Evolutionary conservation across 2,797 vertebrate genomes (phyloP).

Genomic region (Sebastiscus tertius): DNA sequence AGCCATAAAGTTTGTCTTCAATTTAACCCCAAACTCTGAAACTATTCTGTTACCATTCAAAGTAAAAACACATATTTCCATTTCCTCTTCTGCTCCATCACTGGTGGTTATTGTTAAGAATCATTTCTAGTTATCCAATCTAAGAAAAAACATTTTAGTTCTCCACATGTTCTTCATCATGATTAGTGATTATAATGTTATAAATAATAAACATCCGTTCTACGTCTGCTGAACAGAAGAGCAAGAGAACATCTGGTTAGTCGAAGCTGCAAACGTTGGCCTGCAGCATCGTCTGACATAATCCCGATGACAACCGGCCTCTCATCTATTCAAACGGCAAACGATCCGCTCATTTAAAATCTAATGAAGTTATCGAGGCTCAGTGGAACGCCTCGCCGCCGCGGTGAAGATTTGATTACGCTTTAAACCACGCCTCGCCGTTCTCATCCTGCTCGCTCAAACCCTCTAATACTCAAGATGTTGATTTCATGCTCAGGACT

Average conservation of each 20-base stretch:
- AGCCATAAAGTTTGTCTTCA: background rate
- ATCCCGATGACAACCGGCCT: background rate
- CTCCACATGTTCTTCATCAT: background rate
- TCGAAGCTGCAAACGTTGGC: background rate
- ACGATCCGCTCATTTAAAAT: conserved; percentile 16
- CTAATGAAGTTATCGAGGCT: conserved; percentile 35
- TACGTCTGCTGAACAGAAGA: background rate
- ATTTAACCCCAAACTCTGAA: background rate
- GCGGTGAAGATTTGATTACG: background rate
- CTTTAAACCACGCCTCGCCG: background rate
- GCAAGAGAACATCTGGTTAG: background rate
- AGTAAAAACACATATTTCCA: background rate
- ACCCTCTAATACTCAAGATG: background rate
- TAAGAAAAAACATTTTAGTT: background rate
- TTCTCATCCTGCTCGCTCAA: background rate
- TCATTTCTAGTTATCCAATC: background rate
- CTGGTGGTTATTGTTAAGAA: background rate
- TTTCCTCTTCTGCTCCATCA: background rate
- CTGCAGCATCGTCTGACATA: conserved; percentile 22
- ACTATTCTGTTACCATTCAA: background rate
- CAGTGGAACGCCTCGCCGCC: background rate
- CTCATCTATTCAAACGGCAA: conserved; percentile 20
- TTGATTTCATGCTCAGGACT: conserved; percentile 49
- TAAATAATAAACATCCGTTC: background rate
- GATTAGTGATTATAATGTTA: background rate